A percentile compares a stretch with the other conserved stretches of the same genome.
phyloP scores from a whole-genome alignment of 2,113 vertebrate species.

The Loxodonta africana region DNA sequence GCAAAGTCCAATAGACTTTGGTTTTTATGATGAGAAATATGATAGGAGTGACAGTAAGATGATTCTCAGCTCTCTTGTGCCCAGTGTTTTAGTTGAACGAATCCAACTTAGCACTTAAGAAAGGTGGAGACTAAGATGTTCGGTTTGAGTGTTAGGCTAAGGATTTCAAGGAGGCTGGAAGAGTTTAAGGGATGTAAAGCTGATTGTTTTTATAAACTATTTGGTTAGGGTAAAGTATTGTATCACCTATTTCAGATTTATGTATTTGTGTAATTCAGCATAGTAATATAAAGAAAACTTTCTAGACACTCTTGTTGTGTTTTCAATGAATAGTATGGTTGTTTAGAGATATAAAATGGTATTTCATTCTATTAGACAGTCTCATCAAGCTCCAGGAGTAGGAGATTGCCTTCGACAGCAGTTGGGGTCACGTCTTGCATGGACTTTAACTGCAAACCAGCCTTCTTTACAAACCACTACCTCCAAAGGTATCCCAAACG shows the following conservation, averaged over 20 bases:
- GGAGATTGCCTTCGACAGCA: constrained; percentile 91
- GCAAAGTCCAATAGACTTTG: neutral
- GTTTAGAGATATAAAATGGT: neutral
- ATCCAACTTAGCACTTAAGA: neutral
- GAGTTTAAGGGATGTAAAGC: neutral
- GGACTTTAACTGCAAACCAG: constrained; percentile 92
- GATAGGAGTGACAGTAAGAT: neutral
- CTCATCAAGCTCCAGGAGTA: constrained; percentile 88
- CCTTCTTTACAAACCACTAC: constrained; percentile 89
- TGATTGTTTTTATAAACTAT: rapidly evolving
- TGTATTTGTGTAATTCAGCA: neutral
- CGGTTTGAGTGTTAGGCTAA: neutral
- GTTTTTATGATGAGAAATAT: neutral
- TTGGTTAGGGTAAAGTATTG: no score
- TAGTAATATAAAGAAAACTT: rapidly evolving
- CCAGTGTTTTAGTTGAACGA: neutral
- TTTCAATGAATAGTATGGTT: neutral
- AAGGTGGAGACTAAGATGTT: neutral
- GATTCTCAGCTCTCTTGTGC: neutral
- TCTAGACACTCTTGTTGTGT: neutral
- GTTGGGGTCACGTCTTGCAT: constrained; percentile 94
- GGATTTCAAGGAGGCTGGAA: neutral
- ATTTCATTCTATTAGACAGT: constrained; percentile 87
- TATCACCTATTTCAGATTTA: no score
- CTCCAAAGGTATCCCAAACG: constrained; percentile 89